These are phyloP conservation scores for Drosophila glabriapex DNA, from an alignment of 2,888 invertebrate species.

Conservation along the genomic window DNA sequence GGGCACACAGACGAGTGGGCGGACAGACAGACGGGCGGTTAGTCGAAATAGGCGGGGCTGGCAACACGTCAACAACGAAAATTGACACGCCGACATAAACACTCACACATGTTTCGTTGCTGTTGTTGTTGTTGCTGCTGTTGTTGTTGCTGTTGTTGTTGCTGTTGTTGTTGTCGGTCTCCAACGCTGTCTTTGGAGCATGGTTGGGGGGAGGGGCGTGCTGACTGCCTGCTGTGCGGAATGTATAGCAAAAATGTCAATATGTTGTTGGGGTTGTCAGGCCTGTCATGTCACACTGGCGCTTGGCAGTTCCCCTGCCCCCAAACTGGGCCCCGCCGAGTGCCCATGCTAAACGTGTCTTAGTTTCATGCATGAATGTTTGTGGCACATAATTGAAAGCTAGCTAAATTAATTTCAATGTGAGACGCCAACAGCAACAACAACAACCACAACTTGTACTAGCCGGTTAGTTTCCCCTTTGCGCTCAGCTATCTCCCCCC, in stretches of 20 bases:
- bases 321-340: not conserved
- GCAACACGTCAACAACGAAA: slow-evolving; percentile 80
- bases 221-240: slow-evolving; percentile 67
- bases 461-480: slow-evolving; percentile 33
- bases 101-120: slow-evolving; percentile 75
- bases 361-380: slow-evolving; percentile 82
- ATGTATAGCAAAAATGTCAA: slow-evolving; percentile 78
- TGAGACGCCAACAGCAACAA: slow-evolving; percentile 69
- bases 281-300: slow-evolving; percentile 77
- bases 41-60: slow-evolving; percentile 50
- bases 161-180: slow-evolving; percentile 26
- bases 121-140: not conserved
- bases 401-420: slow-evolving; percentile 84
- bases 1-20: slow-evolving; percentile 28
- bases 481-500: not conserved
- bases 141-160: not conserved
- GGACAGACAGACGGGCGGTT: slow-evolving; percentile 11
- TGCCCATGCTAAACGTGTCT: slow-evolving; percentile 70
- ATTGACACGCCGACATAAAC: slow-evolving; percentile 82
- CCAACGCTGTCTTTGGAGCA: slow-evolving; percentile 19
- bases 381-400: slow-evolving; percentile 85
- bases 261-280: slow-evolving; percentile 80
- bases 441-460: slow-evolving; percentile 23
- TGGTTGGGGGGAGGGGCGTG: not conserved
- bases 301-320: slow-evolving; percentile 37